phyloP scores from a whole-genome alignment of 2,797 vertebrate genomes.

The Euthynnus affinis region DNA sequence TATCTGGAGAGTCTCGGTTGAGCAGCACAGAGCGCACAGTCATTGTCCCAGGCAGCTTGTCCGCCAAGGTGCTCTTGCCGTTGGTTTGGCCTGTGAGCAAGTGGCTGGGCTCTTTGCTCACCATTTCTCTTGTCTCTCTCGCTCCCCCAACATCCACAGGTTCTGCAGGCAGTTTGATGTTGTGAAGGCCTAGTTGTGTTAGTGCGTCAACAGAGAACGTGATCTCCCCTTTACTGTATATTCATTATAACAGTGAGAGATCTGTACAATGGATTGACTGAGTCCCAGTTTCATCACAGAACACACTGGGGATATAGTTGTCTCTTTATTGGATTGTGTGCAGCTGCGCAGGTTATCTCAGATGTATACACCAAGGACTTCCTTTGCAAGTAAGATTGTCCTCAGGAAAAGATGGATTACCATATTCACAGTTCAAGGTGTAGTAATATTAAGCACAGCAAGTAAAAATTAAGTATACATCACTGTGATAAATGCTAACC shows the following conservation, averaged over 20 bases:
- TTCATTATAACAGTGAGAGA: constrained; percentile 51
- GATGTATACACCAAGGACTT: constrained; percentile 42
- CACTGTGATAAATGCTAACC: constrained; percentile 43
- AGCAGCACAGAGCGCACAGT: constrained; percentile 91
- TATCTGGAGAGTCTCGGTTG: constrained; percentile 88
- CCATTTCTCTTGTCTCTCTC: constrained; percentile 82
- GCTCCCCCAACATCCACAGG: constrained; percentile 77
- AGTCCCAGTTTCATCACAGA: constrained; percentile 62
- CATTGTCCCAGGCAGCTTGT: constrained; percentile 85
- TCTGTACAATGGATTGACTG: constrained; percentile 53
- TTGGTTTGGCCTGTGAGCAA: constrained; percentile 81
- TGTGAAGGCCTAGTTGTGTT: constrained; percentile 65
- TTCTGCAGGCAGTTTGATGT: constrained; percentile 69
- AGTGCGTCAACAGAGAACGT: constrained; percentile 58
- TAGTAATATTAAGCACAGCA: constrained; percentile 48
- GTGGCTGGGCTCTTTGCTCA: constrained; percentile 87
- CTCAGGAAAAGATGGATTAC: constrained; percentile 55
- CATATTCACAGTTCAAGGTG: constrained; percentile 65
- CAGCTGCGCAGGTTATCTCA: constrained; percentile 47
- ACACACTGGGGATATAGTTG: constrained; percentile 35
- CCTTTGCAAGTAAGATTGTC: constrained; percentile 55
- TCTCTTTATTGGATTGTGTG: constrained; percentile 49
- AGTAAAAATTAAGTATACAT: constrained; percentile 45
- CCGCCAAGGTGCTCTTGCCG: constrained; percentile 83
- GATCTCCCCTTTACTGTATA: constrained; percentile 49